A percentile compares a stretch with the other conserved stretches of the same genome.
phyloP scores from a whole-genome alignment of 2,797 vertebrate genomes.

The Crenichthys baileyi region DNA sequence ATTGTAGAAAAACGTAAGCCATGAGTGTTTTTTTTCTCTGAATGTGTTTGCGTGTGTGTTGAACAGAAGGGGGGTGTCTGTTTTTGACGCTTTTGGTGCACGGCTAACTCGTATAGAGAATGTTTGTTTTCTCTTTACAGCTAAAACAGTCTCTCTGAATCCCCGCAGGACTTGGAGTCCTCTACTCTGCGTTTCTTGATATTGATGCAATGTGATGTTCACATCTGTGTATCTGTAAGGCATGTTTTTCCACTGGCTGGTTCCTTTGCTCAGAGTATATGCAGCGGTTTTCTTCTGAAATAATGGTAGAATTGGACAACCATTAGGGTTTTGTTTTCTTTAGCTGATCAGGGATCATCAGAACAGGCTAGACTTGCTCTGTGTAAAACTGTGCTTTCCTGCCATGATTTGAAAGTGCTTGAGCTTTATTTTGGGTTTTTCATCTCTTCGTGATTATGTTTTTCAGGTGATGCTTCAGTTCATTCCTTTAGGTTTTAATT shows the following conservation, averaged over 20 bases:
- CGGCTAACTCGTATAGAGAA: conserved; percentile 44
- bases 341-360: conserved; percentile 46
- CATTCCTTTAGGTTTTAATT: no score
- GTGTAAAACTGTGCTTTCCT: conserved; percentile 8
- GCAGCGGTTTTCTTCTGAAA: conserved; percentile 40
- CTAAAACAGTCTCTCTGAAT: conserved; percentile 70
- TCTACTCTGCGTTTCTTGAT: conserved; percentile 60
- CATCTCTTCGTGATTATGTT: no score
- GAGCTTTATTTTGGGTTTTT: no score
- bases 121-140: conserved; percentile 63
- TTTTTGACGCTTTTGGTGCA: conserved; percentile 54
- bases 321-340: conserved; percentile 11
- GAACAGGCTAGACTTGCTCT: conserved; percentile 14
- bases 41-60: background rate
- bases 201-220: conserved; percentile 74
- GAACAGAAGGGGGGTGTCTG: conserved; percentile 22
- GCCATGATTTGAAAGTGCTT: no score
- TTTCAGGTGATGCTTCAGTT: no score
- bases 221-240: conserved; percentile 68
- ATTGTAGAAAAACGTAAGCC: conserved; percentile 22
- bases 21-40: conserved; percentile 1
- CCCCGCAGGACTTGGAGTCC: conserved; percentile 52
- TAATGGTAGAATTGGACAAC: conserved; percentile 50
- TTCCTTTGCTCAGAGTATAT: conserved; percentile 56
- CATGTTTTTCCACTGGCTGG: conserved; percentile 50